Evolutionary conservation across 2,113 vertebrate genomes (phyloP), one percentile per base, ranked within the genome.

Genomic region (Brachypodius melanocephalos): DNA sequence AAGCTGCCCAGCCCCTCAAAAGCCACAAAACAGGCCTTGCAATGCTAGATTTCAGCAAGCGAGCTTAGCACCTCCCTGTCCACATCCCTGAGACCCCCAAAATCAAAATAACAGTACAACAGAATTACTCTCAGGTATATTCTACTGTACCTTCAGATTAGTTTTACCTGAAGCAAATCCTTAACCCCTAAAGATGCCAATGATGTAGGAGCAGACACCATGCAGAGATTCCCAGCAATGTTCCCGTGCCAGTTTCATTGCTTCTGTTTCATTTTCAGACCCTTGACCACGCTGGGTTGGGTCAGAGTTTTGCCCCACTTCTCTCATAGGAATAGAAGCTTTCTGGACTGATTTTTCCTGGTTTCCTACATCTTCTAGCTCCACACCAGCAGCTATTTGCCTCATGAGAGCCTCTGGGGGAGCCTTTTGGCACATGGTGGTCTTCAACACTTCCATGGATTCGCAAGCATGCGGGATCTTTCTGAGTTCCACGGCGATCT

Each of bases 191-290:
- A 98, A 98, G 93, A 98, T 96, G 61, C 98, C 97, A 45, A 99
- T 97, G 87, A 98, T 62, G 45, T 95, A 98, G 74, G 98, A 93
- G 86, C 98, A 99, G 85, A 98, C 66, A 28, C 94, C 96, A 13
- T 98, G 97, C 38, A 99, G 93, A 12, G 98, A 98, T 80, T 97
- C 97, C 98, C 98, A 99, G 93, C 98, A 99, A 81, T 98, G 96
- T 17, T 98, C 95, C 79, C 88, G 96, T 40, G 98, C 98, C 88
- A 98, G 87, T 91, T 93, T 98, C 97, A 97, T 97, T 14, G 98
- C 97, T 32, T 96, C 93, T 1, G 91, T 97, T 73, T 97, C 96
- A 10, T 65, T 94, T 29, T 93, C 85, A 12, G 96, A 55, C 12
- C 58, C 78, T 5, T 75, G 87, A 36, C 90, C 78, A 5, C 71